Evolutionary conservation across 2,113 vertebrate genomes (phyloP).

Genomic region (Petroica traversi): DNA sequence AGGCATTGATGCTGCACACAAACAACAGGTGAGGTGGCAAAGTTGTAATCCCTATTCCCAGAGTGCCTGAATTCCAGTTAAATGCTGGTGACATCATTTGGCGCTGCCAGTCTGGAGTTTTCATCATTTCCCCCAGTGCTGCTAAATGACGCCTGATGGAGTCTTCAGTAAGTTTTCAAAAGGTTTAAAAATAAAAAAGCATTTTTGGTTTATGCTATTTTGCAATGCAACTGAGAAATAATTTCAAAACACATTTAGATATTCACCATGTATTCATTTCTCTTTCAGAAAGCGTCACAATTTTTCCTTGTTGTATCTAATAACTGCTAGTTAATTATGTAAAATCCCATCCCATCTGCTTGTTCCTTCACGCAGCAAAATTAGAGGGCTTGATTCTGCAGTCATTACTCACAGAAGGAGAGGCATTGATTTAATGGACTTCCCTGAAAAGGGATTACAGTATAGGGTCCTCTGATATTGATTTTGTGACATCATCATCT

Average conservation of each 20-base stretch:
- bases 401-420: not conserved
- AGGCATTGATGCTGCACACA: not conserved
- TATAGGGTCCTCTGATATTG: constrained; percentile 7
- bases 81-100: not conserved
- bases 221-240: not conserved
- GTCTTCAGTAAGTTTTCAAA: not conserved
- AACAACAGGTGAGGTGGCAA: not conserved
- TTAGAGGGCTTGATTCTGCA: constrained; percentile 10
- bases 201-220: not conserved
- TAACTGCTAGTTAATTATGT: constrained; percentile 9
- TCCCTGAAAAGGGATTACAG: constrained; percentile 42
- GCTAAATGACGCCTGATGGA: not conserved
- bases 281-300: not conserved
- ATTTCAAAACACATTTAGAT: not conserved
- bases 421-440: constrained; percentile 48
- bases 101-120: not conserved
- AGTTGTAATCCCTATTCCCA: not conserved
- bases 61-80: not conserved
- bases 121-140: not conserved
- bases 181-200: not conserved
- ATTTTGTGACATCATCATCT: constrained; percentile 54
- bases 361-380: not conserved
- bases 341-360: constrained; percentile 34
- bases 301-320: constrained; percentile 22
- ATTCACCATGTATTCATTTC: not conserved